These are phyloP conservation scores for Ailurus styani DNA, from an alignment of 2,113 vertebrate species.

Conservation along the genomic window DNA sequence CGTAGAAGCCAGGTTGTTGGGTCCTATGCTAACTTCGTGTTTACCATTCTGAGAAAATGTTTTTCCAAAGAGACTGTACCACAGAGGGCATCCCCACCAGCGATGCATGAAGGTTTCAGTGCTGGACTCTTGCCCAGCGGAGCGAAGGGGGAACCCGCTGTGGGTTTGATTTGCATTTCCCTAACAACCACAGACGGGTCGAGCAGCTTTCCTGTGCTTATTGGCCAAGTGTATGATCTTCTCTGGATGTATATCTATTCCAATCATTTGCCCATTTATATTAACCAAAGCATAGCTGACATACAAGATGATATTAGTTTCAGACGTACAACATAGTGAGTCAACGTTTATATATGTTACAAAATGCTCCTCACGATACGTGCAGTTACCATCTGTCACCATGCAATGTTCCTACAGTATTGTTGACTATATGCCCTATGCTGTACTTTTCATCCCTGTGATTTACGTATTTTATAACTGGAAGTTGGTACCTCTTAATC, in stretches of 20 bases:
- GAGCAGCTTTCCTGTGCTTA: fast-evolving
- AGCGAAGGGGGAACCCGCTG: background rate
- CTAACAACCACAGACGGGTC: background rate
- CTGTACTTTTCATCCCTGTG: background rate
- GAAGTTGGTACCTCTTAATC: background rate
- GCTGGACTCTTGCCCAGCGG: background rate
- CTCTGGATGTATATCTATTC: background rate
- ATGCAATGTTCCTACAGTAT: background rate
- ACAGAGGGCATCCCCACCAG: background rate
- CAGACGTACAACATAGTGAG: background rate
- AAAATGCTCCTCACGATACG: background rate
- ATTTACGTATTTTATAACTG: background rate
- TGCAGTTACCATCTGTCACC: background rate
- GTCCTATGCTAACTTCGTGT: background rate
- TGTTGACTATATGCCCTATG: background rate
- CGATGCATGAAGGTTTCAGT: fast-evolving
- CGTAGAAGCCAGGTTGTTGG: background rate
- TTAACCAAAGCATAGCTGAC: background rate
- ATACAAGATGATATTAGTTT: background rate
- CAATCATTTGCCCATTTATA: background rate
- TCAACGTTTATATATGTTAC: background rate
- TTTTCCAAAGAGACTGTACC: background rate
- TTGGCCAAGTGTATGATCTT: background rate
- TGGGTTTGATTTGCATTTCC: background rate
- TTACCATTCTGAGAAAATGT: background rate